Base-by-base conservation (phyloP, 37 sponge, comb jelly and placozoan genomes). In the Beroe ovata region DNA sequence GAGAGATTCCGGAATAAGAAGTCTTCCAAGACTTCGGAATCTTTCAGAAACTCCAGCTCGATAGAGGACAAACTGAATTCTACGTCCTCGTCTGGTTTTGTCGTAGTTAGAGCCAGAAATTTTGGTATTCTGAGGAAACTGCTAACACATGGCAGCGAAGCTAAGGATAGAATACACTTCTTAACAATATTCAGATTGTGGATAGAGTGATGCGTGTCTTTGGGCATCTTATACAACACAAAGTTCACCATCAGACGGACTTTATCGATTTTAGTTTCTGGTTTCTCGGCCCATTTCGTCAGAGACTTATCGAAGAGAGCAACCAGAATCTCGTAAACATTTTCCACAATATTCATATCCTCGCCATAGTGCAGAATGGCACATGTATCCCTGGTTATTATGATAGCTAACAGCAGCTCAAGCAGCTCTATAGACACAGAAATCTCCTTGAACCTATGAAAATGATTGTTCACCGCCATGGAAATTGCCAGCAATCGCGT, bases 271-370 rank as follows among this genome's bases (percentile, higher is more conserved):
- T 77, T 37, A 14, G 36, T 42, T 20, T 77, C 84, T 1, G 54
- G 42, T 8, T 8, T 66, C 41, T 33, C 38, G 23, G 25, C 54
- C 11, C 38, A 42, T 25, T 42, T 39, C 1, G 84, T 77, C 25
- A 77, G 84, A 77, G 42, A 36, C 47, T 77, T 77, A 11, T 35
- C 84, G 41, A 77, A 77, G 22, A 77, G 84, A 4, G 19, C 38
- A 21, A 39, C 54, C 6, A 77, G 84, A 42, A 77, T 77, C 54
- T 77, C 25, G 20, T 42, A 77, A 42, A 77, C 84, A 42, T 77
- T 77, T 54, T 77, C 84, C n/a, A 77, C 84, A n/a, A 77, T 77
- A 16, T 42, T 42, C 84, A 77, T 39, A 21, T 77, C 84, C 25
- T 77, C 84, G 1, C 84, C 84, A 23, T 77, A 77, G 23, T 77